phyloP scores from a whole-genome alignment of 1,140 invertebrate species.

The Macrocentrus cingulum region DNA sequence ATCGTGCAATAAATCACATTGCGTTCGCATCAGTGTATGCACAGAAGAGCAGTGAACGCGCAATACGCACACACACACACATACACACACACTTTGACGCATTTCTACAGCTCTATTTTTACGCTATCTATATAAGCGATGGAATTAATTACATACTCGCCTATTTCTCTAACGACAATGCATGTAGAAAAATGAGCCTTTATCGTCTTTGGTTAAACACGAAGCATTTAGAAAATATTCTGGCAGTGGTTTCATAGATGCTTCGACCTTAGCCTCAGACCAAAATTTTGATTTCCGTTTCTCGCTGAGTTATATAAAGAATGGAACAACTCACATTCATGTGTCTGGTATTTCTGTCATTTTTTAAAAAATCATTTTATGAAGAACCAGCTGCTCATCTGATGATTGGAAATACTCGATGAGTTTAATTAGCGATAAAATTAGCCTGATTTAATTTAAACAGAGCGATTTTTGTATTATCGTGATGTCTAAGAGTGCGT shows the following conservation, averaged over 20 bases:
- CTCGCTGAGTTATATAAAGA: slow-evolving; percentile 18
- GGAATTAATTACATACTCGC: slow-evolving; percentile 32
- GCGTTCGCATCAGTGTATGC: too few species aligned
- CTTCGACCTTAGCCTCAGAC: slow-evolving; percentile 52
- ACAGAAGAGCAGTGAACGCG: too few species aligned
- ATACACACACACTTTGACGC: slow-evolving; percentile 28
- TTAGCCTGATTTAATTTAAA: slow-evolving; percentile 18
- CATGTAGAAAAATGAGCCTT: slow-evolving; percentile 59
- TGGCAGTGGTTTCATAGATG: slow-evolving; percentile 56
- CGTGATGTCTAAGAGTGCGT: slow-evolving; percentile 22
- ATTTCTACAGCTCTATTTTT: slow-evolving; percentile 19
- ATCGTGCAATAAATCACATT: too few species aligned
- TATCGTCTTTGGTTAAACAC: slow-evolving; percentile 53
- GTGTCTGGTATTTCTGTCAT: background rate
- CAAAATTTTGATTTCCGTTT: slow-evolving; percentile 49
- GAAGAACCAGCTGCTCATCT: background rate
- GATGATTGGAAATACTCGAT: background rate
- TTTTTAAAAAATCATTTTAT: background rate
- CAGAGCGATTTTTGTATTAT: slow-evolving; percentile 14
- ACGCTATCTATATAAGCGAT: slow-evolving; percentile 24
- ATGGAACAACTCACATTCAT: background rate
- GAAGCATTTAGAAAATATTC: slow-evolving; percentile 54
- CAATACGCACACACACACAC: too few species aligned
- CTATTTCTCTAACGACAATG: slow-evolving; percentile 47
- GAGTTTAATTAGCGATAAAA: background rate